Evolutionary conservation across 2,113 vertebrate genomes (phyloP).

Genomic region (Ceyx margarethae): DNA sequence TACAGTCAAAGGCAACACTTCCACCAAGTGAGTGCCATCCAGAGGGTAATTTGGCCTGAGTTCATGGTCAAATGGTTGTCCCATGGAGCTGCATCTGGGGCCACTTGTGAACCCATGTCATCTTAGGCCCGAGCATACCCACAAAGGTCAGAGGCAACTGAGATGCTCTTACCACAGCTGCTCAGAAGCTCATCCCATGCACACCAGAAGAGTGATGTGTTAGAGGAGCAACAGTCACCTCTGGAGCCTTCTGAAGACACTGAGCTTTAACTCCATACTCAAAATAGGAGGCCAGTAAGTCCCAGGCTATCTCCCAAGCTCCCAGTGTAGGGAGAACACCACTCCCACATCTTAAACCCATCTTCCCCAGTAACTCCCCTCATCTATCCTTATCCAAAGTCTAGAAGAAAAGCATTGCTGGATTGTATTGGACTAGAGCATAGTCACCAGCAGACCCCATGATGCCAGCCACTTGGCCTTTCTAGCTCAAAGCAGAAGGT

Average conservation of each 20-base stretch:
- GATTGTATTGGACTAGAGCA: neutral
- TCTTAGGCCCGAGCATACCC: neutral
- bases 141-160: neutral
- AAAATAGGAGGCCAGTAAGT: neutral
- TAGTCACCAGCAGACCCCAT: neutral
- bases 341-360: neutral
- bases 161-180: neutral
- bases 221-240: neutral
- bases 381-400: neutral
- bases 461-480: neutral
- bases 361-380: neutral
- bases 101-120: neutral
- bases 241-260: neutral
- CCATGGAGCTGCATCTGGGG: neutral
- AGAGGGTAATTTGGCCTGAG: neutral
- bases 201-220: rapidly evolving
- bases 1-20: neutral
- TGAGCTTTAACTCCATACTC: neutral
- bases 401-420: neutral
- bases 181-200: neutral
- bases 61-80: neutral
- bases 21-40: neutral
- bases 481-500: neutral
- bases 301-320: neutral
- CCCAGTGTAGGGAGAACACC: neutral